phyloP scores from a whole-genome alignment of 1,140 invertebrate genomes.

The Rhopalosiphum padi region DNA sequence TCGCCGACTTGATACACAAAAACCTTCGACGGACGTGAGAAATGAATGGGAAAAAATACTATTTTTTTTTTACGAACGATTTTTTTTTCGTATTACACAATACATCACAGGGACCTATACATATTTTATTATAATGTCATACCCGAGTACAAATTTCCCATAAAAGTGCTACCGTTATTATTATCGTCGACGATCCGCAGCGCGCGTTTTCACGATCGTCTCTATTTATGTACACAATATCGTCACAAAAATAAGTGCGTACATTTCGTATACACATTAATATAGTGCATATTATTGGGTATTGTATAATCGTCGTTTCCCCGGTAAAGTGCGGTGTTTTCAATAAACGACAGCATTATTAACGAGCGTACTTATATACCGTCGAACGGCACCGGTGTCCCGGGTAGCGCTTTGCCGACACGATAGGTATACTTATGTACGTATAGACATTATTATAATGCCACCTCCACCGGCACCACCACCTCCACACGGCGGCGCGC shows the following conservation, averaged over 20 bases:
- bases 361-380: neutral
- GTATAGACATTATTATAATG: too few species aligned
- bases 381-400: neutral
- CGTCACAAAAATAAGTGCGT: too few species aligned
- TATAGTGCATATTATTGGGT: neutral
- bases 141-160: neutral
- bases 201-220: too few species aligned
- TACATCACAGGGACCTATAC: too few species aligned
- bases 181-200: too few species aligned
- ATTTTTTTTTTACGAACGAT: neutral
- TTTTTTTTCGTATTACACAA: neutral
- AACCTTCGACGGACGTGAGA: neutral
- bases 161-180: too few species aligned
- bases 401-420: neutral
- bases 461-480: too few species aligned
- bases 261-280: neutral
- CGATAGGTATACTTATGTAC: neutral
- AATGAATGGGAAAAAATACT: neutral
- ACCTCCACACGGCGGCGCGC: too few species aligned
- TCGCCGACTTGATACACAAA: neutral
- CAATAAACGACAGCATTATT: slow-evolving; percentile 10
- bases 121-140: too few species aligned
- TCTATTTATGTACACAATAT: too few species aligned
- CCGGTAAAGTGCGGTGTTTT: neutral
- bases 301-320: neutral